phyloP scores from a whole-genome alignment of 2,888 invertebrate genomes.

The Phortica magna region DNA sequence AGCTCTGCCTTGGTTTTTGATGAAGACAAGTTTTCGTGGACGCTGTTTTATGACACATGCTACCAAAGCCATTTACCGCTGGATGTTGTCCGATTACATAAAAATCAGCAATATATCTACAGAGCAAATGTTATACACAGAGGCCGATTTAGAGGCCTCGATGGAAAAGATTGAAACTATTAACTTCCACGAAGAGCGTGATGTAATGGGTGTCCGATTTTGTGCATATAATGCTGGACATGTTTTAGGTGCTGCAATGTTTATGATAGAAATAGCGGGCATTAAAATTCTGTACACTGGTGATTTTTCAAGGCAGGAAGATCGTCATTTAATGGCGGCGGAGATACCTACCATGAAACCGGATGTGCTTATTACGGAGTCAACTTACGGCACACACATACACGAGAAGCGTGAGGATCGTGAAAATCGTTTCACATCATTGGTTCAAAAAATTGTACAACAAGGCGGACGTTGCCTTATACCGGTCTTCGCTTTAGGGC shows the following conservation, averaged over 20 bases:
- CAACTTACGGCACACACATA: constrained; percentile 99
- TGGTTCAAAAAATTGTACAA: constrained; percentile 96
- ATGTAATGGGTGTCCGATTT: constrained; percentile 96
- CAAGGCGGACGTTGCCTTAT: constrained; percentile 99
- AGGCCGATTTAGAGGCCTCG: constrained; percentile 96
- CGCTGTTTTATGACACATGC: constrained; percentile 99
- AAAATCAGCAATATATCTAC: constrained; percentile 99
- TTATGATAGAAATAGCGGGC: constrained; percentile 99
- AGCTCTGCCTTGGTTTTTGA: constrained; percentile 97
- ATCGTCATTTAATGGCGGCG: constrained; percentile 99
- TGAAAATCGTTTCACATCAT: constrained; percentile 93
- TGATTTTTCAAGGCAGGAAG: constrained; percentile 99
- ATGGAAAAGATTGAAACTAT: constrained; percentile 99
- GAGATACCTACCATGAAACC: constrained; percentile 98
- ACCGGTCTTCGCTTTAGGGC: constrained; percentile 98
- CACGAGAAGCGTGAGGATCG: constrained; percentile 99
- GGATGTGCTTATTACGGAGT: constrained; percentile 98
- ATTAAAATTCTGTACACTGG: constrained; percentile 98
- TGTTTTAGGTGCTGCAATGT: constrained; percentile 99
- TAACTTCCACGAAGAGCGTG: constrained; percentile 98
- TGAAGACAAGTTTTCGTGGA: constrained; percentile 98
- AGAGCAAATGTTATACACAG: constrained; percentile 97
- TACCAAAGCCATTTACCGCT: constrained; percentile 99
- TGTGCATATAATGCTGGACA: constrained; percentile 99
- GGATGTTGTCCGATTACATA: constrained; percentile 99